phyloP scores from a whole-genome alignment of 2,113 vertebrate genomes.

The Hippocampus guttulatus region DNA sequence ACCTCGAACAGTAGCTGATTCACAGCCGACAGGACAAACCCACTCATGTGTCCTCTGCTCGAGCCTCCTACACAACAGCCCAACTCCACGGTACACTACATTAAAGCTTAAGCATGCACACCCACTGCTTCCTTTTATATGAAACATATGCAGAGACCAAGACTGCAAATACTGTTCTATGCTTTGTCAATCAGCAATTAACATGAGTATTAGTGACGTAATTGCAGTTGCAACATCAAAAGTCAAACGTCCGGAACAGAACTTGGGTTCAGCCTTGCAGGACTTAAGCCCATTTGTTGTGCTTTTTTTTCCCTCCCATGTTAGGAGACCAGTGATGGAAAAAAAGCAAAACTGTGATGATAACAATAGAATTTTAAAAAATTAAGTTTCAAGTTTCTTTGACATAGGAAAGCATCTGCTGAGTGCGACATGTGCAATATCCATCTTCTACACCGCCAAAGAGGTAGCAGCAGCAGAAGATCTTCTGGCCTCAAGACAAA shows the following conservation, averaged over 20 bases:
- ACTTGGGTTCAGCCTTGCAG: background rate
- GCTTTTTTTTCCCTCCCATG: too few species aligned
- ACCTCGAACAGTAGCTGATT: constrained; percentile 63
- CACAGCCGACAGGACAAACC: constrained; percentile 51
- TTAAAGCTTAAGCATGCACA: constrained; percentile 31
- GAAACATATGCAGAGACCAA: constrained; percentile 32
- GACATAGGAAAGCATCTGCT: too few species aligned
- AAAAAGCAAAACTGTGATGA: too few species aligned
- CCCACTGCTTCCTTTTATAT: constrained; percentile 25
- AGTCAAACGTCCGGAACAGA: background rate
- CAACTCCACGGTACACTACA: constrained; percentile 43
- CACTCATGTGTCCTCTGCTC: constrained; percentile 54
- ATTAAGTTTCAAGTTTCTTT: too few species aligned
- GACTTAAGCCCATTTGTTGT: background rate
- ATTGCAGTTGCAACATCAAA: background rate
- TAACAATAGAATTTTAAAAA: too few species aligned
- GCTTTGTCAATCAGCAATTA: background rate
- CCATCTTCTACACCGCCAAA: too few species aligned
- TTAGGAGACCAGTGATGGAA: too few species aligned
- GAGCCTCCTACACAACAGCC: constrained; percentile 50
- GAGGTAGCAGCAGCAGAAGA: too few species aligned
- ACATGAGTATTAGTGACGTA: background rate
- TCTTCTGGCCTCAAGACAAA: too few species aligned
- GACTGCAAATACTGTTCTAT: background rate
- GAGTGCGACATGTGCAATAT: too few species aligned